Percentiles rank a stretch among this genome's conserved stretches.
phyloP scores from a whole-genome alignment of 2,888 invertebrate species.

The Plutella xylostella region DNA sequence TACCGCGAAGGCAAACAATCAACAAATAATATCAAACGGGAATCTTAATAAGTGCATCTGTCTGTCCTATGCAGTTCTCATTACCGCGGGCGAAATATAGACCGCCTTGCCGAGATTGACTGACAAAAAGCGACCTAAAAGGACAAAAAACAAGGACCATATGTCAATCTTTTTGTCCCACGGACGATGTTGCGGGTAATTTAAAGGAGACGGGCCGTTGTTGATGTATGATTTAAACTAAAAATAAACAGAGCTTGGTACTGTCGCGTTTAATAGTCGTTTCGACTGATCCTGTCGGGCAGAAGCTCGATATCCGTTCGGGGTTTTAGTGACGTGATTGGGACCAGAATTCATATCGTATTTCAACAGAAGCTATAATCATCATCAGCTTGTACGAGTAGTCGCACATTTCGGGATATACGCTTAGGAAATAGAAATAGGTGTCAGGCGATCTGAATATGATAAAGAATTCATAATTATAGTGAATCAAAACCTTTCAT shows the following conservation, averaged over 20 bases:
- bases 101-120: slow-evolving; percentile 34
- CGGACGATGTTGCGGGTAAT: slow-evolving; percentile 44
- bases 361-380: not conserved
- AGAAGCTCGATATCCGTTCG: not conserved
- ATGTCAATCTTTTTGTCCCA: slow-evolving; percentile 49
- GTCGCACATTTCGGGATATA: too few species aligned
- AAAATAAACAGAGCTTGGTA: slow-evolving; percentile 19
- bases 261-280: too few species aligned
- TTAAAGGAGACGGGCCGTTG: slow-evolving; percentile 41
- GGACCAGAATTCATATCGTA: not conserved
- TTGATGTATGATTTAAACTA: slow-evolving; percentile 21
- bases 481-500: too few species aligned
- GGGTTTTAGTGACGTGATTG: not conserved
- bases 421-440: too few species aligned
- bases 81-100: slow-evolving; percentile 29
- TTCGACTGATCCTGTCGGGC: too few species aligned
- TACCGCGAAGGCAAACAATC: not conserved
- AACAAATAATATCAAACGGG: not conserved
- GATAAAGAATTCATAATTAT: too few species aligned
- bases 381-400: too few species aligned
- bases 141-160: slow-evolving; percentile 19
- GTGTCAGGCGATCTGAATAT: too few species aligned
- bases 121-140: not conserved
- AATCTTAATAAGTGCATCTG: too few species aligned
- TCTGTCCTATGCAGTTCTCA: too few species aligned